These are phyloP conservation scores for Beroe ovata DNA, from an alignment of 37 sponge, comb jelly and placozoan species.

Conservation along the genomic window DNA sequence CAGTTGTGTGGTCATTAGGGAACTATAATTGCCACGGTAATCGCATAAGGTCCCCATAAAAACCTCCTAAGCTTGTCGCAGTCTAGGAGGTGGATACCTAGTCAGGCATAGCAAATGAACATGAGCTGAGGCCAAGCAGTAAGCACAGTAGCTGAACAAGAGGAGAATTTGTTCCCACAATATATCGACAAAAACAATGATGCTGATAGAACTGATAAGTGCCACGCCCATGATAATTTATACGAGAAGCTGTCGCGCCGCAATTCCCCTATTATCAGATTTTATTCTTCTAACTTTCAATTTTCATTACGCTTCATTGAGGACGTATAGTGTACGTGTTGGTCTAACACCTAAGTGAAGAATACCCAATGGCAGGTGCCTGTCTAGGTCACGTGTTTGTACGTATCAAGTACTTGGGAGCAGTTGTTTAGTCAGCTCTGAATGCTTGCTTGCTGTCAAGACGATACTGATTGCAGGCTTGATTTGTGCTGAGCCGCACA, in stretches of 20 bases:
- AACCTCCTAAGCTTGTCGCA: no score
- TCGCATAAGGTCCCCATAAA: no score
- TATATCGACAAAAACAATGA: no score
- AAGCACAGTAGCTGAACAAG: no score
- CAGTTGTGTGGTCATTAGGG: no score
- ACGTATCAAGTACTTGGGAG: slow-evolving; percentile 11
- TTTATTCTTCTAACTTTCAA: slow-evolving; percentile 56
- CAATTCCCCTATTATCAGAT: slow-evolving; percentile 21
- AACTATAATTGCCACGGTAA: no score
- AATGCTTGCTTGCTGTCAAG: background rate
- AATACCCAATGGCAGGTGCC: background rate
- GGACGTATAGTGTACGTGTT: background rate
- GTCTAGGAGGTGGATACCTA: no score
- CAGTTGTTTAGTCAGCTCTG: slow-evolving; percentile 34
- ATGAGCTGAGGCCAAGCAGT: no score
- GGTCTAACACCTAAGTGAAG: slow-evolving; percentile 27
- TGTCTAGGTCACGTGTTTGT: background rate
- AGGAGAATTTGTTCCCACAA: no score
- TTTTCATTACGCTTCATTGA: slow-evolving; percentile 53
- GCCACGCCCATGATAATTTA: background rate
- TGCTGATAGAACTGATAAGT: background rate
- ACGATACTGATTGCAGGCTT: background rate
- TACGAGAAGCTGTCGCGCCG: slow-evolving; percentile 26
- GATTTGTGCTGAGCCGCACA: no score
- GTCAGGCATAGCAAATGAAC: no score